A percentile compares a stretch with the other conserved stretches of the same genome.
phyloP scores from a whole-genome alignment of 2,888 invertebrate species.

The Ernsta delagoae region DNA sequence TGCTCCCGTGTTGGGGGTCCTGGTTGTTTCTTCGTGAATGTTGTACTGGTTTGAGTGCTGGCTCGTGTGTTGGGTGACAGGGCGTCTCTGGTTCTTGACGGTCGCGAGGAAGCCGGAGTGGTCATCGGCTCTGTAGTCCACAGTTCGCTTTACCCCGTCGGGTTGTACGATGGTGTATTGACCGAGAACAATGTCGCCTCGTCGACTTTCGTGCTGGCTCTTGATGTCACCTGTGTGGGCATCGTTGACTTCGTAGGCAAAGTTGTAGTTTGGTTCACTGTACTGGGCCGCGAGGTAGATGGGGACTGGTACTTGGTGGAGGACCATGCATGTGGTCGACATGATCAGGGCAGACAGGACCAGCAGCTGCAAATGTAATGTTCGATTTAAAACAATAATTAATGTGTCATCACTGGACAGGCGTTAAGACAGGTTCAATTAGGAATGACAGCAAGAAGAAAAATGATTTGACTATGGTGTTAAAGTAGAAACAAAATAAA shows the following conservation, averaged over 20 bases:
- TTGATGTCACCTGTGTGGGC: conserved; percentile 82
- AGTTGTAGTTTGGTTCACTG: conserved; percentile 67
- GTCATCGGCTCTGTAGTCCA: conserved; percentile 83
- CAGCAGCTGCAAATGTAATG: conserved; percentile 40
- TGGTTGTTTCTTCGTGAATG: conserved; percentile 43
- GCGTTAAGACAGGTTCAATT: too few relatives aligned
- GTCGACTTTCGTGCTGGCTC: conserved; percentile 79
- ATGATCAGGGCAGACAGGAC: conserved; percentile 55
- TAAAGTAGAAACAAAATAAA: too few relatives aligned
- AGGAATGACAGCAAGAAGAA: too few relatives aligned
- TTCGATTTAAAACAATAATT: background rate
- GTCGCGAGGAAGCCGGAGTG: conserved; percentile 82
- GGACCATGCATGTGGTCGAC: conserved; percentile 64
- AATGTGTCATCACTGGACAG: too few relatives aligned
- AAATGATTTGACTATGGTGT: too few relatives aligned
- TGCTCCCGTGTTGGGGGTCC: conserved; percentile 42
- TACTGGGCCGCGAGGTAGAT: conserved; percentile 45
- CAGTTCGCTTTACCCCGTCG: conserved; percentile 81
- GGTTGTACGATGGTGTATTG: conserved; percentile 83
- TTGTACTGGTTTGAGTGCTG: conserved; percentile 40
- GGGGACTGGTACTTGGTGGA: conserved; percentile 57
- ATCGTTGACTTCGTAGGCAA: conserved; percentile 83
- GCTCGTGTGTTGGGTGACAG: conserved; percentile 36
- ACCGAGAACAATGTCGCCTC: conserved; percentile 80
- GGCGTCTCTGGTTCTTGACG: conserved; percentile 56